These are phyloP conservation scores for Ctenomys sociabilis DNA, from an alignment of 2,113 vertebrate genomes.

Conservation along the genomic window DNA sequence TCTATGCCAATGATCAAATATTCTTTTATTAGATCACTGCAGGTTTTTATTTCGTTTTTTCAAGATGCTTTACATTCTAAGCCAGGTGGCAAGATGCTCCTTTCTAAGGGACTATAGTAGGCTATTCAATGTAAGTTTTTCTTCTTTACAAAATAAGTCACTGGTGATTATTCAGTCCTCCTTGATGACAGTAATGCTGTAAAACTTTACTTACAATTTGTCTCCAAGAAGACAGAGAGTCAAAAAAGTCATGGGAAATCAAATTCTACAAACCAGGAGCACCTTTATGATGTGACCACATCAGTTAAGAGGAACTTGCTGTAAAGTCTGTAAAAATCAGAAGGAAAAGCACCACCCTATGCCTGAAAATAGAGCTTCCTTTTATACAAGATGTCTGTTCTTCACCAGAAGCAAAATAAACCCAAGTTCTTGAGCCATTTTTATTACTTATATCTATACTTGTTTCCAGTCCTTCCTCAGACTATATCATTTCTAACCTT, in stretches of 20 bases:
- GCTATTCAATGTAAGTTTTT: background rate
- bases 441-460: conserved; percentile 29
- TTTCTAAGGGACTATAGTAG: background rate
- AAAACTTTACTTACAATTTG: background rate
- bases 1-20: background rate
- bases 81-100: background rate
- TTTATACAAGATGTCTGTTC: background rate
- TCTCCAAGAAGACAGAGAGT: background rate
- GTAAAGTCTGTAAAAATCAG: background rate
- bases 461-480: background rate
- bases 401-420: conserved; percentile 25
- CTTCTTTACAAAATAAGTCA: background rate
- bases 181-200: background rate
- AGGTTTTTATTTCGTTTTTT: conserved; percentile 25
- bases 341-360: background rate
- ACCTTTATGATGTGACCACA: background rate
- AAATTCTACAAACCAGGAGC: background rate
- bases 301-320: background rate
- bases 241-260: background rate
- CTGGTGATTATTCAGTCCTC: background rate
- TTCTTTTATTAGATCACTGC: conserved; percentile 22
- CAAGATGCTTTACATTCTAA: conserved; percentile 32
- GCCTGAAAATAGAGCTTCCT: background rate
- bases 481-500: background rate
- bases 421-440: conserved; percentile 40